A percentile compares a stretch with the other conserved stretches of the same genome.
Conservation (phyloP, 2,113 vertebrate genomes). For the Chaetura pelagica region DNA sequence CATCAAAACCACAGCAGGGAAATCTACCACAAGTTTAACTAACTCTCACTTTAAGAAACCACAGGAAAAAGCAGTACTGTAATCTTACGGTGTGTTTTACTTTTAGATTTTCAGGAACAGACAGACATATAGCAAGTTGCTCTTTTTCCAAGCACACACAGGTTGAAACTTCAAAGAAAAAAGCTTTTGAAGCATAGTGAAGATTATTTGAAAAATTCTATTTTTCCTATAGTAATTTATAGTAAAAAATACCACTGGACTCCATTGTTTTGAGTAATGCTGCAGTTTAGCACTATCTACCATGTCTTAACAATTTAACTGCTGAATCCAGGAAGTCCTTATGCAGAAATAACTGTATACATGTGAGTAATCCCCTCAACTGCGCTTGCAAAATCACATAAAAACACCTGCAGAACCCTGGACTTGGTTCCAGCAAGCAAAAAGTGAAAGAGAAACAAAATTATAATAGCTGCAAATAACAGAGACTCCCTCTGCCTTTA, state of each 20-base stretch:
- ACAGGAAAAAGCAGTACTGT: not conserved
- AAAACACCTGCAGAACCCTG: not conserved
- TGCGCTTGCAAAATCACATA: not conserved
- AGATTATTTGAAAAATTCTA: not conserved
- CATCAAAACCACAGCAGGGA: constrained; percentile 60
- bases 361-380: not conserved
- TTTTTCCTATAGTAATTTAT: not conserved
- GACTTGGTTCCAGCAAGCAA: not conserved
- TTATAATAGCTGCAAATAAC: not conserved
- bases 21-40: not conserved
- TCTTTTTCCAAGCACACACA: not conserved
- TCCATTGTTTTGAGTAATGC: not conserved
- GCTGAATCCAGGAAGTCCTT: not conserved
- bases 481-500: not conserved
- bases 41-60: not conserved
- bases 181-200: not conserved
- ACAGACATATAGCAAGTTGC: not conserved
- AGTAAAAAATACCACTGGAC: not conserved
- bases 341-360: not conserved
- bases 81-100: not conserved
- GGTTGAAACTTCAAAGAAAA: not conserved
- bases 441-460: not conserved
- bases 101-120: not conserved
- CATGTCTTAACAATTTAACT: not conserved
- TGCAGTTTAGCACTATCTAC: not conserved